Evolutionary conservation across 2,113 vertebrate genomes (phyloP), one percentile per base, ranked within the genome.

Genomic region (Stigmatopora argus): DNA sequence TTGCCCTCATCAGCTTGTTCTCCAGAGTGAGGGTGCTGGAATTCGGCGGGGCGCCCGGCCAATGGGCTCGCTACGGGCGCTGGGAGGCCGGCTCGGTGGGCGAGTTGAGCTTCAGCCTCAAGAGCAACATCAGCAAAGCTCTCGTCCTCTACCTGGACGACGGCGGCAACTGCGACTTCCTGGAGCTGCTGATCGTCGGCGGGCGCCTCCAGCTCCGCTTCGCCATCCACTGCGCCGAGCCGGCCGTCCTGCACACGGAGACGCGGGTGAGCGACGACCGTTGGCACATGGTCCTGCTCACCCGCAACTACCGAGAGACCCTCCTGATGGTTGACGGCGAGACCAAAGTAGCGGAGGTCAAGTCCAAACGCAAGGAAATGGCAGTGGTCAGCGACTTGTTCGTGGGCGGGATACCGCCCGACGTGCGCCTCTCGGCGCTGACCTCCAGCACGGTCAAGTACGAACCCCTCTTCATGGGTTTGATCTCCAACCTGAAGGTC

Each of bases 391-490:
- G 94, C 14, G 94, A 97, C 79, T 89, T 97, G 64, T 96, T 96
- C 26, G 92, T 96, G 9, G 95, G 95, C 0, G 95, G 95, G 10
- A 91, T 97, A 66, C 95, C 95, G 0, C 94, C 94, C 0, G 95
- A 97, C 13, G 93, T 96, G 46, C 93, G 94, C 10, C 92, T 96
- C 23, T 96, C 94, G 0, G 93, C 93, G 0, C 81, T 97, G 53
- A 96, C 95, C 7, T 95, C 95, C 44, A 95, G 94, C 88, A 94
- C 93, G 0, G 94, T 94, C 61, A 96, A 96, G 85, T 95, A 96
- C 26, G 94, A 97, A 81, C 92, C 93, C 26, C 95, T 94, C 0
- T 96, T 95, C 82, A 87, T 78, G 7, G 95, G 95, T 9, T 87
- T 95, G 65, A 89, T 96, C 83, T 93, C 94, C 78, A 93, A 95